Conservation (phyloP, 1,140 invertebrate genomes). For the Philotrypesis tridentata region DNA sequence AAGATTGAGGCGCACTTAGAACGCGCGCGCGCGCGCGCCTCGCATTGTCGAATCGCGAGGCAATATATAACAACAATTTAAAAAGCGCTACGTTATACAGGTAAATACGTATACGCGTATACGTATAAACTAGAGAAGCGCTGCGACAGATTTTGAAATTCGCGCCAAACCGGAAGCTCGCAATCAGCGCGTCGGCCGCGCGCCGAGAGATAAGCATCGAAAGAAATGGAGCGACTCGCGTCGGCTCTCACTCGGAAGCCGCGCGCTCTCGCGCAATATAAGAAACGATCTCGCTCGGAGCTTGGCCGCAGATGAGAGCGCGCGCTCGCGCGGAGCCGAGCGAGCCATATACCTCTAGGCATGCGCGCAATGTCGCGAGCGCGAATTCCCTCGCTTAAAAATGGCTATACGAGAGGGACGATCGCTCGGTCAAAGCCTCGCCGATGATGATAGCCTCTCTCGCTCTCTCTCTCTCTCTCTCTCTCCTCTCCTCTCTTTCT, state of each 20-base stretch:
- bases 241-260: not conserved
- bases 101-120: not conserved
- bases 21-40: too few species aligned
- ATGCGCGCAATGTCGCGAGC: conserved; percentile 52
- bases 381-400: conserved; percentile 51
- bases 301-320: too few species aligned
- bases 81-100: too few species aligned
- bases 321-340: not conserved
- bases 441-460: conserved; percentile 17
- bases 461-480: not conserved
- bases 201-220: conserved; percentile 12
- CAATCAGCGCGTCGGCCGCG: too few species aligned
- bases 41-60: too few species aligned
- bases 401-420: conserved; percentile 5
- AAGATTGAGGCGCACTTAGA: conserved; percentile 41
- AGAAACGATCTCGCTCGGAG: too few species aligned
- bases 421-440: not conserved
- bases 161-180: too few species aligned
- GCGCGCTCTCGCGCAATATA: not conserved
- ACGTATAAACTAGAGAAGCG: too few species aligned
- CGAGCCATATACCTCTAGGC: conserved; percentile 36
- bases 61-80: too few species aligned
- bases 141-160: too few species aligned
- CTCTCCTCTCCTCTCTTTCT: not conserved
- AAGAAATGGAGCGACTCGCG: conserved; percentile 40